Percentiles rank a stretch among this genome's conserved stretches.
phyloP scores from a whole-genome alignment of 2,888 invertebrate species.

The Lissocephala sabroskyi region DNA sequence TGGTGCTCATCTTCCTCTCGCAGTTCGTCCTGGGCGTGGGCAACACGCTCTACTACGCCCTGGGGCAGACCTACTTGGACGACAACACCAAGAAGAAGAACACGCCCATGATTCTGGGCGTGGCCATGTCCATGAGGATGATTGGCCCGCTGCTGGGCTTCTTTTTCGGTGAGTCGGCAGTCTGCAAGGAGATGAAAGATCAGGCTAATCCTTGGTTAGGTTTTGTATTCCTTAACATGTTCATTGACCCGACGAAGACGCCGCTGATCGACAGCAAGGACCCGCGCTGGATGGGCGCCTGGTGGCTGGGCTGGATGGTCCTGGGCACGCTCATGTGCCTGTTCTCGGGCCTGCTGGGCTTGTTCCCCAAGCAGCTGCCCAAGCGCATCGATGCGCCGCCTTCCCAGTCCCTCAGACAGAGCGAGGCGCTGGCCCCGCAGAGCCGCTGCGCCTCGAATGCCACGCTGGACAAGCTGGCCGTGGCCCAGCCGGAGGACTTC shows the following conservation, averaged over 20 bases:
- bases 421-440: constrained; percentile 47
- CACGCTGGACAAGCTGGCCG: constrained; percentile 50
- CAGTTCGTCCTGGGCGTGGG: constrained; percentile 81
- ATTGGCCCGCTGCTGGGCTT: constrained; percentile 77
- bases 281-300: constrained; percentile 82
- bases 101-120: constrained; percentile 76
- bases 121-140: constrained; percentile 71
- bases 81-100: constrained; percentile 80
- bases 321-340: constrained; percentile 75
- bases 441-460: constrained; percentile 60
- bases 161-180: constrained; percentile 72
- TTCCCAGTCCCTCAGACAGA: constrained; percentile 57
- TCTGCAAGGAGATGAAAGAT: neutral
- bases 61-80: constrained; percentile 80
- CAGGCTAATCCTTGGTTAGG: constrained; percentile 36
- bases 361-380: constrained; percentile 76
- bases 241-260: constrained; percentile 76
- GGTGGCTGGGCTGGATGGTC: constrained; percentile 82
- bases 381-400: constrained; percentile 32
- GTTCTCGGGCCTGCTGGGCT: constrained; percentile 77
- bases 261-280: constrained; percentile 76
- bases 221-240: constrained; percentile 74
- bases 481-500: constrained; percentile 53
- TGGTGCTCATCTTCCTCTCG: constrained; percentile 78
- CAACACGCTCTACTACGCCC: constrained; percentile 78